Base-by-base conservation (phyloP, 2,113 vertebrate species). In the Alaudala cheleensis region DNA sequence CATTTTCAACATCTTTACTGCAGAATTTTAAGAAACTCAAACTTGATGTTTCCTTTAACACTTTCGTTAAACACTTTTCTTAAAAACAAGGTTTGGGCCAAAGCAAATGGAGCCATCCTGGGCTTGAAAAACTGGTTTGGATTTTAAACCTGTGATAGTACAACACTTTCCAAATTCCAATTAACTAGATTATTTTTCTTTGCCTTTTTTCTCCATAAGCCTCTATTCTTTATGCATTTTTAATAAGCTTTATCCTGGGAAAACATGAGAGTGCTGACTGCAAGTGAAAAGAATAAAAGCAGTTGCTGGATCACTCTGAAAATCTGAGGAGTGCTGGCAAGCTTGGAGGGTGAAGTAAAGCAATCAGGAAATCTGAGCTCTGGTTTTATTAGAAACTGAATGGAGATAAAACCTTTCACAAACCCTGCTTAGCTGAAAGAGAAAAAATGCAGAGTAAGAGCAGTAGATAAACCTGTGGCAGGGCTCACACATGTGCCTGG, bases 211-310 rank as follows among this genome's bases (percentile, higher is more conserved):
- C 88, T 92, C 33, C 72, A 66, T 73, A 94, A 96, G 86, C 82
- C 34, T 93, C 92, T 93, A 50, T 94, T 92, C 92, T 96, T 84
- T 86, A 69, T 94, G 94, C 88, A 96, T 94, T 90, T 96, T 95
- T 94, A 94, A 97, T 95, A 78, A 92, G 95, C 69, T 92, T 97
- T 95, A 92, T 93, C 94, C 95, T 92, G 88, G 86, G 91, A 95
- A 97, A 97, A 94, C 95, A 93, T 40, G 80, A 92, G 93, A 81
- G 74, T 1, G 3, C 67, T 47, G 73, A 67, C 86, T 93, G 79
- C 67, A 21, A 90, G 80, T 44, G 44, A 71, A 94, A 65, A 90
- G 92, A 90, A 87, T 88, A 90, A 93, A 94, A 89, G 87, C 87
- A 62, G 57, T 56, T 77, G 81, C 87, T 94, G 92, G 3, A 1